Percentiles rank a stretch among this genome's conserved stretches.
Evolutionary conservation across 1,140 invertebrate species (phyloP).

Genomic region (Sycobia sp.): DNA sequence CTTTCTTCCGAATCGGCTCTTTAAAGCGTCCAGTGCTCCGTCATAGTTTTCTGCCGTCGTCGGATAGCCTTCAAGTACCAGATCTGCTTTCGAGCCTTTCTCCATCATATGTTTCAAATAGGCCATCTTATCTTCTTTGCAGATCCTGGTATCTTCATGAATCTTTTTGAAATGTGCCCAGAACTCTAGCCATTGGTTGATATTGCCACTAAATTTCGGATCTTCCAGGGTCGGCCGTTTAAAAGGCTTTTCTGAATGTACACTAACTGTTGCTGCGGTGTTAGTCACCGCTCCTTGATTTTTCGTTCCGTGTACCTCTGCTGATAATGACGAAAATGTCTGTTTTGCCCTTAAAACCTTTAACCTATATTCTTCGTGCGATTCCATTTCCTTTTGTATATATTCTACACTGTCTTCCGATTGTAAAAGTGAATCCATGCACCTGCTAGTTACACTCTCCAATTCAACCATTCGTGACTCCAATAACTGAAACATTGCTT

Average conservation of each 20-base stretch:
- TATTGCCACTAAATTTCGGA: slow-evolving; percentile 45
- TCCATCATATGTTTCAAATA: slow-evolving; percentile 38
- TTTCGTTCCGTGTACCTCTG: neutral
- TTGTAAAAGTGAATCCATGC: no score
- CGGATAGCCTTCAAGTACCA: slow-evolving; percentile 35
- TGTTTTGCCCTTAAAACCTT: slow-evolving; percentile 4
- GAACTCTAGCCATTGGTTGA: slow-evolving; percentile 47
- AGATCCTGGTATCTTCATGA: slow-evolving; percentile 43
- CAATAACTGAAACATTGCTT: no score
- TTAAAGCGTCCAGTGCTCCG: slow-evolving; percentile 22
- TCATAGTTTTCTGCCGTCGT: slow-evolving; percentile 13
- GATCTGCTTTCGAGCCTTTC: slow-evolving; percentile 28
- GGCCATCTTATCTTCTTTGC: slow-evolving; percentile 43
- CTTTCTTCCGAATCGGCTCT: slow-evolving; percentile 39
- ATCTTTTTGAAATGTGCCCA: slow-evolving; percentile 52
- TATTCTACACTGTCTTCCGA: neutral
- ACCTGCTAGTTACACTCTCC: no score
- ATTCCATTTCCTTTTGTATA: no score
- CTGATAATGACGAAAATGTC: no score
- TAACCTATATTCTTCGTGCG: no score
- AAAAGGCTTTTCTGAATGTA: no score
- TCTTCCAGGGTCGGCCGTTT: no score
- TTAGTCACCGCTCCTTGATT: no score
- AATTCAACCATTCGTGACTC: no score
- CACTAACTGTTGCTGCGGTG: no score